These are phyloP conservation scores for Oreotrochilus melanogaster DNA, from an alignment of 2,113 vertebrate species.

Conservation along the genomic window DNA sequence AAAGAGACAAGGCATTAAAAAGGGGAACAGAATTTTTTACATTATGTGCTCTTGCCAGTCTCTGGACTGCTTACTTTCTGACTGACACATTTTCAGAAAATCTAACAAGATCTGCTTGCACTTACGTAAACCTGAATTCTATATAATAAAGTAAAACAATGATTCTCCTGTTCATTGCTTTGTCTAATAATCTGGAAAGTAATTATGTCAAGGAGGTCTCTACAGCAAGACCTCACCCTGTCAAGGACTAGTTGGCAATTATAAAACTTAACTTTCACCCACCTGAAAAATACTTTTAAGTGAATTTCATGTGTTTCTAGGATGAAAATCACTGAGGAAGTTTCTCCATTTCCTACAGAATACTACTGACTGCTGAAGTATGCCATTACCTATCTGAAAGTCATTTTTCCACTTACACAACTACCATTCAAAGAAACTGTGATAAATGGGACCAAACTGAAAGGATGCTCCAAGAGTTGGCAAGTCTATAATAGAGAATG, in stretches of 20 bases:
- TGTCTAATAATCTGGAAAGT: slow-evolving; percentile 10
- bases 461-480: neutral
- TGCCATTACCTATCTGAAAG: neutral
- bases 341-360: neutral
- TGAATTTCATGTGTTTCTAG: neutral
- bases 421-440: neutral
- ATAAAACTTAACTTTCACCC: slow-evolving; percentile 1
- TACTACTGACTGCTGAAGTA: neutral
- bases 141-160: slow-evolving; percentile 17
- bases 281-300: neutral
- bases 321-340: neutral
- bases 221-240: neutral
- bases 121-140: neutral
- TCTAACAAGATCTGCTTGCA: slow-evolving; percentile 3
- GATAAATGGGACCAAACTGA: slow-evolving; percentile 22
- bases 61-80: neutral
- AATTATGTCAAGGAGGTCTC: neutral
- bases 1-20: neutral
- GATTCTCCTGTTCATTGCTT: neutral
- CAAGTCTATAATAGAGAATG: slow-evolving; percentile 1
- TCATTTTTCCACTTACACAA: neutral
- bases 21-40: neutral
- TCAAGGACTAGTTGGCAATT: neutral
- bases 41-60: neutral
- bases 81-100: neutral